Base-by-base conservation (phyloP, 2,888 invertebrate species). In the Dolichopus griseipennis region DNA sequence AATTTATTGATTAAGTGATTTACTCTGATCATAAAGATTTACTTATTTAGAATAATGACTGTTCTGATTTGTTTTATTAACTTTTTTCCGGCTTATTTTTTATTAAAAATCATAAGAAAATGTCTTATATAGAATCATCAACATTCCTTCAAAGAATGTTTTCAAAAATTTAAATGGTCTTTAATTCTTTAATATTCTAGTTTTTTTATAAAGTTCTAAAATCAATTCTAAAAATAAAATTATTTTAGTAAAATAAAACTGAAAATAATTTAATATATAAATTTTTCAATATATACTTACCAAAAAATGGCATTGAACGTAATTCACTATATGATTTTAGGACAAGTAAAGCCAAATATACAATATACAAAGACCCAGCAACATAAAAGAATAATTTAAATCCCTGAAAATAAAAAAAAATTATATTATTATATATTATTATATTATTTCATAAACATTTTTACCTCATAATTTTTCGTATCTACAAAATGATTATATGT, bases 241-340 rank as follows among this genome's bases (percentile, higher is more conserved):
- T 5, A 27, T 4, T 27, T 27, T 22, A 27, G 0, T 27, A 62
- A 62, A 62, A 21, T 21, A 62, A 21, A 21, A 9, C 20, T 5
- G 20, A 20, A 20, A 1, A 20, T 61, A 20, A n/a, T 52, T 18
- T 18, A 52, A 2, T 8, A 20, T 22, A 20, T 20, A 61, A 20
- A n/a, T 8, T 1, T 20, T 9, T 20, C 8, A n/a, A n/a, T 20
- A 61, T 8, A 8, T 69, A 80, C 86, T 88, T 84, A 97, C 97
- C 97, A 83, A 98, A 97, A 83, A 92, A 97, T 71, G 97, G 97
- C 97, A 98, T 97, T 61, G 93, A 92, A 76, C 96, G 86, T 67
- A 98, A 84, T 82, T 98, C 97, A 71, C 92, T 94, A 81, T 96
- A 97, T 27, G 97, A 95, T 78, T 91, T 88, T 69, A 97, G 82